Conservation (phyloP, 2,888 invertebrate species). For the Melinaea menophilus region DNA sequence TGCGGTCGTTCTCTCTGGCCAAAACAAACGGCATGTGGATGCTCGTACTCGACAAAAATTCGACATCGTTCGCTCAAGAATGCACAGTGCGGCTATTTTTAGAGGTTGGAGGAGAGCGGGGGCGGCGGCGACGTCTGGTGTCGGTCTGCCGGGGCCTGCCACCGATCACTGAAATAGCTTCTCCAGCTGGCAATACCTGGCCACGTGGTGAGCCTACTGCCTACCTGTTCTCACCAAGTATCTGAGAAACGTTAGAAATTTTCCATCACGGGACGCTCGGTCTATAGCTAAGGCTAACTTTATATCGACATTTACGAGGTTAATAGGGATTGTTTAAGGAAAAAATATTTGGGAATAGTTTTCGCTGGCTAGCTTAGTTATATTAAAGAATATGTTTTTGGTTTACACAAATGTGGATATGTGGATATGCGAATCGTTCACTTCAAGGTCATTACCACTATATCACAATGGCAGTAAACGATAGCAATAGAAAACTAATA, state of each 20-base stretch:
- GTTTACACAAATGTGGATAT: background rate
- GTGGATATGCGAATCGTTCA: background rate
- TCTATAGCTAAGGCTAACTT: too few species aligned
- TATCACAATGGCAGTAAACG: too few species aligned
- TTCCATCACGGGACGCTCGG: background rate
- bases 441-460: too few species aligned
- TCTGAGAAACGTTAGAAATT: background rate
- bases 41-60: constrained; percentile 79
- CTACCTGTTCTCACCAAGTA: constrained; percentile 24
- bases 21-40: constrained; percentile 75
- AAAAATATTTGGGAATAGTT: too few species aligned
- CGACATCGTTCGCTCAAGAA: constrained; percentile 77
- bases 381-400: too few species aligned
- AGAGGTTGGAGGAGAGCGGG: constrained; percentile 75
- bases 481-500: too few species aligned
- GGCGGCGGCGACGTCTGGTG: constrained; percentile 76
- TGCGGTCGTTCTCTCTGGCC: constrained; percentile 50
- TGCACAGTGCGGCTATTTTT: constrained; percentile 75
- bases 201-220: constrained; percentile 62
- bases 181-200: constrained; percentile 75
- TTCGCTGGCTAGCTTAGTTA: too few species aligned
- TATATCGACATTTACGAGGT: too few species aligned
- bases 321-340: too few species aligned
- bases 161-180: constrained; percentile 77
- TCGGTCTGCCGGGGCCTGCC: constrained; percentile 81